These are phyloP conservation scores for Epinephelus coioides DNA, from an alignment of 2,797 vertebrate species.

Conservation along the genomic window DNA sequence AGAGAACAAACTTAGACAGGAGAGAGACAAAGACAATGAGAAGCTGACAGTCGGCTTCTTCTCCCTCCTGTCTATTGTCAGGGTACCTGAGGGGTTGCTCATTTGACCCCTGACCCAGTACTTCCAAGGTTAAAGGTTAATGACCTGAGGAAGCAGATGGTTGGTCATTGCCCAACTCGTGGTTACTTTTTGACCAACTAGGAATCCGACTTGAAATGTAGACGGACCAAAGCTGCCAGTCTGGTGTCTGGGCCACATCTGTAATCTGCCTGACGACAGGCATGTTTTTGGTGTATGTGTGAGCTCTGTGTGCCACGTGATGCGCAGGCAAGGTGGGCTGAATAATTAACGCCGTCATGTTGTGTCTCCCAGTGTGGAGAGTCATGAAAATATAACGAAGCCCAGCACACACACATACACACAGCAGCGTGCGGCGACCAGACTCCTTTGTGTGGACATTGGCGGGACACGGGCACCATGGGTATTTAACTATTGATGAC, in stretches of 20 bases:
- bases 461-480: slow-evolving; percentile 48
- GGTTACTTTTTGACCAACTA: slow-evolving; percentile 54
- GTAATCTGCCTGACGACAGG: slow-evolving; percentile 80
- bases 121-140: slow-evolving; percentile 66
- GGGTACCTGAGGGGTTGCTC: slow-evolving; percentile 61
- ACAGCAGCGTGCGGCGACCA: slow-evolving; percentile 26
- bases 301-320: slow-evolving; percentile 34
- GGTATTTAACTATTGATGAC: slow-evolving; percentile 84
- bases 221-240: not conserved
- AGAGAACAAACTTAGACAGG: not conserved
- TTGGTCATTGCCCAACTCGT: slow-evolving; percentile 57
- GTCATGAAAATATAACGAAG: slow-evolving; percentile 85
- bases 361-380: slow-evolving; percentile 72
- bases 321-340: slow-evolving; percentile 44
- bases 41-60: not conserved
- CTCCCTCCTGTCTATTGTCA: slow-evolving; percentile 62
- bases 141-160: slow-evolving; percentile 68
- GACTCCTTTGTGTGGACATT: slow-evolving; percentile 52
- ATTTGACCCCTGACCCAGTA: slow-evolving; percentile 38
- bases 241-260: slow-evolving; percentile 25
- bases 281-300: slow-evolving; percentile 16
- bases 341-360: slow-evolving; percentile 84
- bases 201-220: not conserved
- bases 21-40: slow-evolving; percentile 17
- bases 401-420: slow-evolving; percentile 15